Conservation (phyloP, 2,113 vertebrate species). For the Ailuropoda melanoleuca region DNA sequence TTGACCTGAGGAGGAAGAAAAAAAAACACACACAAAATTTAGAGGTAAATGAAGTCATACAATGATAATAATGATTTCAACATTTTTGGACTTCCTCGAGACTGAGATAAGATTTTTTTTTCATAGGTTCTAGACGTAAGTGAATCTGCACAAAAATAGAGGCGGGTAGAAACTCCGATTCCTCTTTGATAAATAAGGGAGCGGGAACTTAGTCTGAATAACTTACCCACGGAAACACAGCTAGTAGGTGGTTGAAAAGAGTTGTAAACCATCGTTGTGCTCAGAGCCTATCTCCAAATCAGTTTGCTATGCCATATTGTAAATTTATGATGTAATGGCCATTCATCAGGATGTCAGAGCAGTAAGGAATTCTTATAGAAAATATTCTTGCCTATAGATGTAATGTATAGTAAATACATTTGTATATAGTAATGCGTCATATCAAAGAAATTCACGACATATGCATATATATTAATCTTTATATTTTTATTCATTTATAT, state of each 20-base stretch:
- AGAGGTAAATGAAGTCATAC: neutral
- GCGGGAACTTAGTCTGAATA: neutral
- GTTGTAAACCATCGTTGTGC: neutral
- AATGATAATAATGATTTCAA: neutral
- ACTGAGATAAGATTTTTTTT: neutral
- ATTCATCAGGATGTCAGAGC: slow-evolving; percentile 32
- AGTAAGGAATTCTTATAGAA: slow-evolving; percentile 46
- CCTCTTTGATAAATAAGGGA: neutral
- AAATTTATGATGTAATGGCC: slow-evolving; percentile 53
- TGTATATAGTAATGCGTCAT: neutral
- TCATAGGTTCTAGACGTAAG: neutral
- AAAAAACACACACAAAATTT: neutral
- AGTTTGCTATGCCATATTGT: slow-evolving; percentile 6
- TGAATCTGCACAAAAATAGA: neutral
- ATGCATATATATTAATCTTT: neutral
- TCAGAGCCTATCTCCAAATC: neutral
- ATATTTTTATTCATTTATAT: neutral
- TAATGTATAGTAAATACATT: neutral
- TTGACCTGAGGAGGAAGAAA: neutral
- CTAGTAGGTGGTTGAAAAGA: neutral
- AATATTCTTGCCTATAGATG: neutral
- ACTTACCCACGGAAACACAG: neutral
- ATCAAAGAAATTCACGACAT: slow-evolving; percentile 33
- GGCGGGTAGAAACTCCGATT: neutral
- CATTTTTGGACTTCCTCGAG: neutral